Base-by-base conservation (phyloP, 2,113 vertebrate species). In the Toxotes jaculatrix region DNA sequence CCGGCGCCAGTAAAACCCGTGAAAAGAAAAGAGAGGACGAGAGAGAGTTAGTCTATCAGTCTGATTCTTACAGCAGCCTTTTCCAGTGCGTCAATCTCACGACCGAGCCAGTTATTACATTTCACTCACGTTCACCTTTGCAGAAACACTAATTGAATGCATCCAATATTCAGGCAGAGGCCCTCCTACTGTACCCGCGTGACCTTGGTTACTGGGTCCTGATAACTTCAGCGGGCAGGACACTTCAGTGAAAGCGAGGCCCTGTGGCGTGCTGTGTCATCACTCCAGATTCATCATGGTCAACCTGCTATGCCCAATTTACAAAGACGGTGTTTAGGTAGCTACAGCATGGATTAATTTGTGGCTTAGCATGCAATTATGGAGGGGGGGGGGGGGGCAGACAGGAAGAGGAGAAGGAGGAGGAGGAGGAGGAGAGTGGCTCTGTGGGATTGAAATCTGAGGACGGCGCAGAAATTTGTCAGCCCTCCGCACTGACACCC, bases 1-100 rank as follows among this genome's bases (percentile, higher is more conserved):
- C 93, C 94, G 96, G 90, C 93, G 89, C 7, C 86, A 88, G 94
- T 92, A 86, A 89, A 38, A 95, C 90, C 91, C 90, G 91, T 53
- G 62, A 66, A n/a, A 65, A 92, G 89, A 92, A 56, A 74, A 34
- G 42, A 7, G 63, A 68, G 47, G 27, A 43, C 43, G 45, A 45
- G 45, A 45, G 51, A 40, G 73, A 19, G 63, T 71, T 13, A 19
- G 60, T 78, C 57, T 47, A 68, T 80, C 60, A 42, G 47, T 85
- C 77, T 42, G 49, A 40, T 66, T 76, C 62, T 83, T 71, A 70
- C 76, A 64, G 47, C 75, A 63, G 53, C 59, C 65, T 78, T 27
- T 36, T 77, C 43, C 51, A 36, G 57, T 27, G 42, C 55, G 53
- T 85, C 82, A 68, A 61, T 70, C 60, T 69, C 27, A 38, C 3